Percentiles rank a stretch among this genome's conserved stretches.
Evolutionary conservation across 2,797 vertebrate species (phyloP).

Genomic region (Coracias cyanogaster): DNA sequence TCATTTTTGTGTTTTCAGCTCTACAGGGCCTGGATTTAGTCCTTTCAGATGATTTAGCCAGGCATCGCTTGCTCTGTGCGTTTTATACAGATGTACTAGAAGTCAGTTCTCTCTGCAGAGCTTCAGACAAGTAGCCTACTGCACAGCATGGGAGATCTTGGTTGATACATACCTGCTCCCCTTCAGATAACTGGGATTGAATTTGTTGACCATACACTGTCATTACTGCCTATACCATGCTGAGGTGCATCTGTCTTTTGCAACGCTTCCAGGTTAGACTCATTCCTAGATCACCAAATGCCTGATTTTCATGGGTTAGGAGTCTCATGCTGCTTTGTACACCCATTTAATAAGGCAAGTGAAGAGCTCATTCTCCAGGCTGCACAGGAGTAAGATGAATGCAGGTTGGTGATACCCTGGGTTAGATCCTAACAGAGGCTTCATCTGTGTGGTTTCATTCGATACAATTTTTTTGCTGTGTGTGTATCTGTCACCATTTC

Average conservation of each 20-base stretch:
- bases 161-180: not conserved
- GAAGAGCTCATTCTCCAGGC: not conserved
- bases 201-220: not conserved
- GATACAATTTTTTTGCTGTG: not conserved
- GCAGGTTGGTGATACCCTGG: not conserved
- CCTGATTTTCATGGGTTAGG: not conserved
- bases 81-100: not conserved
- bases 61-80: not conserved
- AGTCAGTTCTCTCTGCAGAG: not conserved
- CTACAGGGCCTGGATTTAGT: not conserved
- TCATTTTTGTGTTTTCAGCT: not conserved
- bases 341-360: not conserved
- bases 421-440: not conserved
- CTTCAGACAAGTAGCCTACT: not conserved
- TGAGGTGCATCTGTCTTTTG: not conserved
- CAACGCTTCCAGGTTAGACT: not conserved
- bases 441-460: not conserved
- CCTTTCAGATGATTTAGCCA: not conserved
- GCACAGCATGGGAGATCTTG: not conserved
- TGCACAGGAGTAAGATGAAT: not conserved
- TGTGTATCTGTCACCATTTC: not conserved
- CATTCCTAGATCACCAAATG: not conserved
- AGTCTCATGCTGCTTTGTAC: not conserved
- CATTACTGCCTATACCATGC: not conserved
- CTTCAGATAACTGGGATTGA: not conserved